Evolutionary conservation across 1,140 invertebrate species (phyloP), one percentile per base, ranked within the genome.

Genomic region (Pogonus chalceus): DNA sequence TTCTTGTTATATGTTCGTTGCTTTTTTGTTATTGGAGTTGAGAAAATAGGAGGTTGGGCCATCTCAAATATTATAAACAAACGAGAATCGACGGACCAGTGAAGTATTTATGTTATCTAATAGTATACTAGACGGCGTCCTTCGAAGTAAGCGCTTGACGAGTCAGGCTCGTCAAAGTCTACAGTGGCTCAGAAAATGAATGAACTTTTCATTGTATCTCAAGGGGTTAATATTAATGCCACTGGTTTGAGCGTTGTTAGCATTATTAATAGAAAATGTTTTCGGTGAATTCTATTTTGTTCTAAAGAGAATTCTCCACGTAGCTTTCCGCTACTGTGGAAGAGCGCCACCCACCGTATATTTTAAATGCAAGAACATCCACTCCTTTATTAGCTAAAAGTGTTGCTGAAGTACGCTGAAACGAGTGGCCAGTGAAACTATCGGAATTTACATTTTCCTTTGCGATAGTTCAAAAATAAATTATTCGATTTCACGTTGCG

Each of bases 331-430:
- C 46, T 21, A 63, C 37, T 31, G 31, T 39, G 12, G 49, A 51
- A 1, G 48, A 59, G 51, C 57, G 59, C 64, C 60, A 65, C 4
- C 60, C 61, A 3, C 58, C 59, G 46, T 60, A 55, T 35, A 56
- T 37, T 56, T 65, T 65, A 21, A 67, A 22, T 18, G 24, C 53
- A 16, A 39, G 53, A 35, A 62, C 51, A 50, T 60, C 55, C 9
- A 58, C 63, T 37, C 60, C 61, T 49, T 39, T 37, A 54, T 67
- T 51, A 23, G 59, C 60, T n/a, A 64, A 48, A 4, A 65, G 37
- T 4, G 63, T 63, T 23, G 64, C 63, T 9, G 64, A 67, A 35
- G 63, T 61, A 31, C 60, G 22, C n/a, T 60, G 56, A 52, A 65
- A 65, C 21, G 52, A 57, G 37, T 68, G 61, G 18, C 65, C 65